These are phyloP conservation scores for Parasteatoda lunata DNA, from an alignment of 2,888 invertebrate genomes.

Conservation along the genomic window DNA sequence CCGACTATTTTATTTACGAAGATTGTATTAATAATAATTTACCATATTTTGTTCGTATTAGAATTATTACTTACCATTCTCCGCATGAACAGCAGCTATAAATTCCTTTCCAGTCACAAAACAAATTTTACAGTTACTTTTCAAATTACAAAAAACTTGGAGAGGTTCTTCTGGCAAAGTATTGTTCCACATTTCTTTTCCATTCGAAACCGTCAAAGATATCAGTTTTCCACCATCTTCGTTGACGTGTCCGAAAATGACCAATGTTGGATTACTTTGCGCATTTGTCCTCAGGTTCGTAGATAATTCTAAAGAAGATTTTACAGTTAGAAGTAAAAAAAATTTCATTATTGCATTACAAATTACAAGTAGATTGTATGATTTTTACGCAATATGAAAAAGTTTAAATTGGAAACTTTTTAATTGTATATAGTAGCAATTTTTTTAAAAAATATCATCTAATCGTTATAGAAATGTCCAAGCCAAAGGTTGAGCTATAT, in stretches of 20 bases:
- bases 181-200: slow-evolving; percentile 24
- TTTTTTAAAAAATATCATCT: no score
- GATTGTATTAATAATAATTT: neutral
- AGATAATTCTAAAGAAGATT: slow-evolving; percentile 14
- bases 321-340: no score
- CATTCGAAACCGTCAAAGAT: neutral
- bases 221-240: slow-evolving; percentile 20
- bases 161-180: neutral
- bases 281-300: slow-evolving; percentile 27
- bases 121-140: neutral
- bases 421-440: no score
- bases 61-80: slow-evolving; percentile 20
- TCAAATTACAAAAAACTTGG: slow-evolving; percentile 24
- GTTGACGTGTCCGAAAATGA: slow-evolving; percentile 14
- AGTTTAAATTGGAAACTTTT: no score
- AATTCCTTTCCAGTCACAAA: slow-evolving; percentile 11
- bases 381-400: no score
- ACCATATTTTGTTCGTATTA: neutral
- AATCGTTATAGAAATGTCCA: no score
- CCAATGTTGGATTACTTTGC: neutral
- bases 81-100: slow-evolving; percentile 18
- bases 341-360: no score
- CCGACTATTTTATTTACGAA: no score
- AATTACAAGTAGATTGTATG: no score
- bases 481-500: no score